phyloP scores from a whole-genome alignment of 1,140 invertebrate species.

The Ips typographus region DNA sequence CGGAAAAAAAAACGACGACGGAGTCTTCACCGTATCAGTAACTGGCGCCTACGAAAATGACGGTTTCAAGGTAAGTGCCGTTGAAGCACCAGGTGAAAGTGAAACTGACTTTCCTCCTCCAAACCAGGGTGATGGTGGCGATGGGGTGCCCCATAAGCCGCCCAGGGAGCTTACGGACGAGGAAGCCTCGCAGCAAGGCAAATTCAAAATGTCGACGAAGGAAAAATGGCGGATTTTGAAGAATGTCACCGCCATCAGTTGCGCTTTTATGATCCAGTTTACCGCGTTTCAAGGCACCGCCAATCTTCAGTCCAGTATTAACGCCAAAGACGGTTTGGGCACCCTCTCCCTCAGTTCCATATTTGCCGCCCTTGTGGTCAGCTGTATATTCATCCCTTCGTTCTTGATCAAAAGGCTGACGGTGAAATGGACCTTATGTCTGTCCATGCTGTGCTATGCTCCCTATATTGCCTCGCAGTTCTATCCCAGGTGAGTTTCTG shows the following conservation, averaged over 20 bases:
- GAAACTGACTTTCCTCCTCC: constrained; percentile 68
- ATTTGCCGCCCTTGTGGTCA: constrained; percentile 85
- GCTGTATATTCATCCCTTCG: constrained; percentile 91
- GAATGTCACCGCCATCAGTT: constrained; percentile 81
- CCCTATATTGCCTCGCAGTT: constrained; percentile 94
- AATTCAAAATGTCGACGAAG: constrained; percentile 72
- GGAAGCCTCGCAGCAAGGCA: constrained; percentile 66
- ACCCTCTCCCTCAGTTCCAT: constrained; percentile 83
- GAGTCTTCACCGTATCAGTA: constrained; percentile 57
- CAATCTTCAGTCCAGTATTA: constrained; percentile 86
- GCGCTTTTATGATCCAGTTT: constrained; percentile 91
- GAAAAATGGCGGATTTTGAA: constrained; percentile 88
- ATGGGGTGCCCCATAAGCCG: constrained; percentile 59
- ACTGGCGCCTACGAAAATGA: constrained; percentile 67
- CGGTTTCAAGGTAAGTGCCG: constrained; percentile 59
- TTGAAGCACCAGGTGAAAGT: constrained; percentile 60
- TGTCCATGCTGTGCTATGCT: constrained; percentile 89
- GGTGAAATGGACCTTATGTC: constrained; percentile 92
- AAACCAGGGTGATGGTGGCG: constrained; percentile 52
- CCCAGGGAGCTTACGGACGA: constrained; percentile 62
- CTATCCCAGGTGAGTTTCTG: constrained; percentile 62
- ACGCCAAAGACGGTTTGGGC: constrained; percentile 78
- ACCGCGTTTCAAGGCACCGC: constrained; percentile 86
- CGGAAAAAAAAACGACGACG: constrained; percentile 39
- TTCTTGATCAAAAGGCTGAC: constrained; percentile 86